These are phyloP conservation scores for Drosophila setosimentum DNA, from an alignment of 2,888 invertebrate genomes.

Conservation along the genomic window DNA sequence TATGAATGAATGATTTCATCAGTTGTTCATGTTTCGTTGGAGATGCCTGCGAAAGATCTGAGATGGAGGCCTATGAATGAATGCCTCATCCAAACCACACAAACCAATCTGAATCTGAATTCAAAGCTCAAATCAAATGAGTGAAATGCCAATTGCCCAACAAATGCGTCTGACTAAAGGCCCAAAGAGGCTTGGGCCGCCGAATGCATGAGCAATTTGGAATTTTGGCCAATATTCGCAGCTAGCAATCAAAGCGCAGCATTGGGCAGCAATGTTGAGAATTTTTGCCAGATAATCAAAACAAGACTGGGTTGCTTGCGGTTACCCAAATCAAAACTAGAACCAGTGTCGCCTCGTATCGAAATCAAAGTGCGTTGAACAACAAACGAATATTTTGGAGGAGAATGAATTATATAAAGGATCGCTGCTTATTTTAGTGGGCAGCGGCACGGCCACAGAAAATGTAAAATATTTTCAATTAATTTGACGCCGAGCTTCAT, in stretches of 20 bases:
- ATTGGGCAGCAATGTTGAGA: constrained; percentile 51
- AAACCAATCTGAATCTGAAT: constrained; percentile 13
- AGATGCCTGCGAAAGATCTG: not conserved
- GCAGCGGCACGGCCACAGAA: constrained; percentile 44
- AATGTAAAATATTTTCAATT: constrained; percentile 78
- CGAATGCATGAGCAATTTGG: constrained; percentile 30
- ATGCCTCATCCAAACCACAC: constrained; percentile 1
- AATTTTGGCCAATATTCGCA: constrained; percentile 37
- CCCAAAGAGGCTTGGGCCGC: constrained; percentile 2
- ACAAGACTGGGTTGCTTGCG: constrained; percentile 43
- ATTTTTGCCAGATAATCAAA: constrained; percentile 45
- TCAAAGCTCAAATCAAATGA: constrained; percentile 45
- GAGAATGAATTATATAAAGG: constrained; percentile 26
- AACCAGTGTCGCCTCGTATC: constrained; percentile 11
- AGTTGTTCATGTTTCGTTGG: not conserved
- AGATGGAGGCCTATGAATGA: constrained; percentile 1
- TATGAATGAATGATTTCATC: not conserved
- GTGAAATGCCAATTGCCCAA: constrained; percentile 71
- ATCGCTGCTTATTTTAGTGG: constrained; percentile 48
- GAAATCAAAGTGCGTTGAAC: constrained; percentile 49
- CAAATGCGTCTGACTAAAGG: constrained; percentile 40
- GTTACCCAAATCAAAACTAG: constrained; percentile 43
- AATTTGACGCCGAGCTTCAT: constrained; percentile 64
- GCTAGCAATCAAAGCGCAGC: constrained; percentile 38
- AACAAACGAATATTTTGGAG: constrained; percentile 52